Base-by-base conservation (phyloP, 2,113 vertebrate species). In the Bagarius yarrelli region DNA sequence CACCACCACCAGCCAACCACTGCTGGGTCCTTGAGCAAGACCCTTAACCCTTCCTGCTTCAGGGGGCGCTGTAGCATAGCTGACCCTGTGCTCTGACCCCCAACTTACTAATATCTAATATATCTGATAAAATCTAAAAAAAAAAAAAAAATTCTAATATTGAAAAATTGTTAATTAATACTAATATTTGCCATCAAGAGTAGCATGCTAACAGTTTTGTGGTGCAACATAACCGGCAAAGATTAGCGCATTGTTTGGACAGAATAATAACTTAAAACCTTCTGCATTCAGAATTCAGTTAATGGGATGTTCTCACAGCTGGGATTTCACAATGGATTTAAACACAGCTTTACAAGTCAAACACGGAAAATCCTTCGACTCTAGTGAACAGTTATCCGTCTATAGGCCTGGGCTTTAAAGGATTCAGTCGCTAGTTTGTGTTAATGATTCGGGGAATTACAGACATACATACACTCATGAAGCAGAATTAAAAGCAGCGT, bases 401-500 rank as follows among this genome's bases (percentile, higher is more conserved):
- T 50, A 11, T 27, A 25, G 52, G 47, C 47, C 30, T 8, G 9
- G n/a, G 16, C 4, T 19, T 53, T 52, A 6, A 52, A 53, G 11
- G 25, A 71, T 71, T 3, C 13, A 52, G 27, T 50, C 30, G 15
- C 13, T n/a, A 53, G 25, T 50, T 8, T 32, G 30, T 12, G 1
- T 72, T 72, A 53, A 53, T 72, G 11, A 21, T 1, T 9, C 25
- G 19, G 18, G n/a, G 40, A 47, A 70, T 27, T n/a, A 19, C n/a
- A 74, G 18, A 13, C 50, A 36, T 15, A 40, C 77, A 40, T 5
- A 25, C 21, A 79, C 9, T 36, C 11, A 55, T 57, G 79, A 86
- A 84, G 85, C 15, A 50, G 83, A 85, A 84, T 79, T 79, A 84
- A 88, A 86, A 87, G 86, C 88, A 83, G 89, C 85, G 82, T 91